A percentile compares a stretch with the other conserved stretches of the same genome.
Evolutionary conservation across 2,888 invertebrate genomes (phyloP).

Genomic region (Hofmannophila pseudospretella): DNA sequence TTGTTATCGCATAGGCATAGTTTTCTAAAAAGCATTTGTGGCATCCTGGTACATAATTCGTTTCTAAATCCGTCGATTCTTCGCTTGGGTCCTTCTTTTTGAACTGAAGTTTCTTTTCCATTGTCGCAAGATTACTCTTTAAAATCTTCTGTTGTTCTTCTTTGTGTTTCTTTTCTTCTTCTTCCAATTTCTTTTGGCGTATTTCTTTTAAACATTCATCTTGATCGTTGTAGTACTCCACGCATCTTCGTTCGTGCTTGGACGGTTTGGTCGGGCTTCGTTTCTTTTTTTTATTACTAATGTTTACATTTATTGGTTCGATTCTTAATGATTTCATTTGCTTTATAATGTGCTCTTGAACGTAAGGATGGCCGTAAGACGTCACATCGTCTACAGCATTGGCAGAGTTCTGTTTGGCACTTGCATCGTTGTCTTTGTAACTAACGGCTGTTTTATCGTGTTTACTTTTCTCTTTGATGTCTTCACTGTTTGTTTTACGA

Average conservation of each 20-base stretch:
- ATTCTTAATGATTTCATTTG: slow-evolving; percentile 70
- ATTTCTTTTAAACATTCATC: slow-evolving; percentile 79
- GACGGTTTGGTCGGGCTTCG: slow-evolving; percentile 63
- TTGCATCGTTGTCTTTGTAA: slow-evolving; percentile 55
- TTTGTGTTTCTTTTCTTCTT: slow-evolving; percentile 55
- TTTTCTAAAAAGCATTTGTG: slow-evolving; percentile 73
- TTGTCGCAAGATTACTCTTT: slow-evolving; percentile 47
- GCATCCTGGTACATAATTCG: slow-evolving; percentile 56
- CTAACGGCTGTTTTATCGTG: slow-evolving; percentile 54
- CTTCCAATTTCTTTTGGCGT: slow-evolving; percentile 51
- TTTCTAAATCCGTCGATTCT: slow-evolving; percentile 63
- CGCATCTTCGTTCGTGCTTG: slow-evolving; percentile 54
- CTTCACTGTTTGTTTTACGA: slow-evolving; percentile 58
- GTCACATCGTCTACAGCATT: slow-evolving; percentile 45
- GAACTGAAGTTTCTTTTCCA: slow-evolving; percentile 51
- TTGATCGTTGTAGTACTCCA: slow-evolving; percentile 81
- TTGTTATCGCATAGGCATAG: slow-evolving; percentile 66
- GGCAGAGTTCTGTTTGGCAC: slow-evolving; percentile 51
- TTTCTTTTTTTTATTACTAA: slow-evolving; percentile 52
- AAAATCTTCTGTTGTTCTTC: slow-evolving; percentile 54
- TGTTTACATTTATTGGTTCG: slow-evolving; percentile 62
- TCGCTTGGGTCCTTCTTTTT: slow-evolving; percentile 58
- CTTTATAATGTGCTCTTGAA: slow-evolving; percentile 69
- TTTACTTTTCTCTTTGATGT: slow-evolving; percentile 66
- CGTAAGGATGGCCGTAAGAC: slow-evolving; percentile 51